phyloP scores from a whole-genome alignment of 2,888 invertebrate species.

The Venusia cambrica region DNA sequence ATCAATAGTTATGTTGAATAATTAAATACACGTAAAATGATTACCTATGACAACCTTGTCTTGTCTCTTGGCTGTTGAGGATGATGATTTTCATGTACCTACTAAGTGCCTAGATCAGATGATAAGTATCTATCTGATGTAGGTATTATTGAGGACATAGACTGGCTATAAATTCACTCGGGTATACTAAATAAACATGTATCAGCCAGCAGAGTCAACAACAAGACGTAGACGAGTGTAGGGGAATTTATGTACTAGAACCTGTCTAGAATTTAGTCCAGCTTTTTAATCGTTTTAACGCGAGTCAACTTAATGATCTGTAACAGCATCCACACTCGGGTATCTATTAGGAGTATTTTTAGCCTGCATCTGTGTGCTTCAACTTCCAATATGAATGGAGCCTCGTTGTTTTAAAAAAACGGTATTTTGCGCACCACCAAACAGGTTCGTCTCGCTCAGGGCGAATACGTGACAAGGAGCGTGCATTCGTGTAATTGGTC shows the following conservation, averaged over 20 bases:
- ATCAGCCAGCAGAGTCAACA: constrained; percentile 13
- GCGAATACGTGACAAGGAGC: constrained; percentile 58
- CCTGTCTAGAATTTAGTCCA: constrained; percentile 55
- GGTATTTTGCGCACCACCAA: constrained; percentile 59
- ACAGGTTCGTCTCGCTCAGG: constrained; percentile 64
- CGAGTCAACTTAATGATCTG: constrained; percentile 48
- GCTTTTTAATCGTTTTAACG: constrained; percentile 45
- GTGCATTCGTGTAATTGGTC: constrained; percentile 68
- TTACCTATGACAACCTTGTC: too few relatives aligned
- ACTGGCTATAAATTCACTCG: constrained; percentile 18
- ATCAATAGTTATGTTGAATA: too few relatives aligned
- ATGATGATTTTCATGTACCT: too few relatives aligned
- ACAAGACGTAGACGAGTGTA: constrained; percentile 15
- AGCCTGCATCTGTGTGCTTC: constrained; percentile 47
- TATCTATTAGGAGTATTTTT: constrained; percentile 55
- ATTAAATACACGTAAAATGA: too few relatives aligned
- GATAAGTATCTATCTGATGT: too few relatives aligned
- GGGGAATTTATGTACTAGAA: constrained; percentile 22
- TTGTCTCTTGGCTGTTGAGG: too few relatives aligned
- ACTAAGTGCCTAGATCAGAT: too few relatives aligned
- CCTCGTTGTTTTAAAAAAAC: constrained; percentile 66
- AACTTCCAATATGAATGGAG: constrained; percentile 76
- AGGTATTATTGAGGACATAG: constrained; percentile 19
- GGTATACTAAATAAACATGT: constrained; percentile 1
- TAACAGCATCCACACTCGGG: constrained; percentile 34